A percentile compares a stretch with the other conserved stretches of the same genome.
Conservation (phyloP, 2,888 invertebrate species). For the Troides aeacus region DNA sequence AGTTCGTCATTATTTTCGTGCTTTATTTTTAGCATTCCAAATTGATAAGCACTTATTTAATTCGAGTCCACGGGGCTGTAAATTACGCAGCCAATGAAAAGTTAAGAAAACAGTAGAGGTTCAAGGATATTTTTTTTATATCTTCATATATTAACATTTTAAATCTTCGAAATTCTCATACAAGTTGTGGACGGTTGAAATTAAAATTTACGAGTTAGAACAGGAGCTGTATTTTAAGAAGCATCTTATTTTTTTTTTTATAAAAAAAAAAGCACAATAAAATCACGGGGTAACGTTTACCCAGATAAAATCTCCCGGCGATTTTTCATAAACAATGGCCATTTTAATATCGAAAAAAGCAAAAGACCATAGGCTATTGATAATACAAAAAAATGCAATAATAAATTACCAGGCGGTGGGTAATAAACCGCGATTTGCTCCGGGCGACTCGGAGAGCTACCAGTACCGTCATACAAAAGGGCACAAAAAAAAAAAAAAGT, state of each 20-base stretch:
- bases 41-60: conserved; percentile 56
- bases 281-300: conserved; percentile 48
- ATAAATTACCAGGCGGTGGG: conserved; percentile 76
- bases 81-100: conserved; percentile 55
- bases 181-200: neutral
- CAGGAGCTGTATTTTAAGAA: conserved; percentile 28
- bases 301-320: conserved; percentile 65
- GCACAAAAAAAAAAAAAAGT: conserved; percentile 48
- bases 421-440: conserved; percentile 78
- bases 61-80: conserved; percentile 47
- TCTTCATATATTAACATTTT: neutral
- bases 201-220: conserved; percentile 8
- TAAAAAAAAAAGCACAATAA: conserved; percentile 31
- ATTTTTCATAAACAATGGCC: conserved; percentile 79
- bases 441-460: conserved; percentile 75
- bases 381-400: conserved; percentile 78
- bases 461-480: conserved; percentile 62
- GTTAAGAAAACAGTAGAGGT: conserved; percentile 39
- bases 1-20: conserved; percentile 51
- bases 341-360: conserved; percentile 76
- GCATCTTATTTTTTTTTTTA: conserved; percentile 35
- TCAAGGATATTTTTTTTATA: neutral
- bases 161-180: neutral
- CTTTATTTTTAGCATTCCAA: conserved; percentile 51
- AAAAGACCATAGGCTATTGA: conserved; percentile 73